Percentiles rank a stretch among this genome's conserved stretches.
Evolutionary conservation across 2,888 invertebrate species (phyloP).

Genomic region (Pachycephus smyrnensis): DNA sequence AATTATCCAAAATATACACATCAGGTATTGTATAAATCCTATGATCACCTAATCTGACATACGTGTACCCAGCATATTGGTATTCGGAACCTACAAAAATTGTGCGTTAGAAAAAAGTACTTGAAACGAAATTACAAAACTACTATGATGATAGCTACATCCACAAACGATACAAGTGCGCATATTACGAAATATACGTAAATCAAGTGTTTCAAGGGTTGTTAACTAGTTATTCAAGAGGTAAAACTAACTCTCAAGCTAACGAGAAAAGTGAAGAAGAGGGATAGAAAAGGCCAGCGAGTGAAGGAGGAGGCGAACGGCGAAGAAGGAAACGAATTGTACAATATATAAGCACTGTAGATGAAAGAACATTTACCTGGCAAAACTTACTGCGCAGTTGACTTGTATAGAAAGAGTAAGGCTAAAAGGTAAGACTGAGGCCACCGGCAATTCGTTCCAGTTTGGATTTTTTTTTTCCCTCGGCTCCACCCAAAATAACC

Average conservation of each 20-base stretch:
- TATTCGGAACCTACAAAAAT: no score
- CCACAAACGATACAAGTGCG: no score
- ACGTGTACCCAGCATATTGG: no score
- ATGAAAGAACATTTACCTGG: not conserved
- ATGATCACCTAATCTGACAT: no score
- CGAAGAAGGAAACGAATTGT: not conserved
- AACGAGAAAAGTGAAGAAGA: not conserved
- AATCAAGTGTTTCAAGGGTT: no score
- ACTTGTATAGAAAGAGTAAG: not conserved
- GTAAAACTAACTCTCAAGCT: not conserved
- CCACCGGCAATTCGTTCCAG: conserved; percentile 8
- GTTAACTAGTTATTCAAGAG: no score
- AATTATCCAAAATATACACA: no score
- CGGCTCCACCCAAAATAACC: not conserved
- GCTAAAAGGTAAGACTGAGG: not conserved
- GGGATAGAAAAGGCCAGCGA: not conserved
- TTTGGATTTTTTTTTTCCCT: not conserved
- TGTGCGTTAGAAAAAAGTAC: no score
- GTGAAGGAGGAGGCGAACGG: not conserved
- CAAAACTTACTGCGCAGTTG: conserved; percentile 1
- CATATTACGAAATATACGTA: no score
- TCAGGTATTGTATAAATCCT: no score
- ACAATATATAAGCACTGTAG: not conserved
- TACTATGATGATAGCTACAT: no score
- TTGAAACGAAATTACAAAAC: no score